Evolutionary conservation across 1,140 invertebrate species (phyloP).

Genomic region (Phthorimaea operculella): DNA sequence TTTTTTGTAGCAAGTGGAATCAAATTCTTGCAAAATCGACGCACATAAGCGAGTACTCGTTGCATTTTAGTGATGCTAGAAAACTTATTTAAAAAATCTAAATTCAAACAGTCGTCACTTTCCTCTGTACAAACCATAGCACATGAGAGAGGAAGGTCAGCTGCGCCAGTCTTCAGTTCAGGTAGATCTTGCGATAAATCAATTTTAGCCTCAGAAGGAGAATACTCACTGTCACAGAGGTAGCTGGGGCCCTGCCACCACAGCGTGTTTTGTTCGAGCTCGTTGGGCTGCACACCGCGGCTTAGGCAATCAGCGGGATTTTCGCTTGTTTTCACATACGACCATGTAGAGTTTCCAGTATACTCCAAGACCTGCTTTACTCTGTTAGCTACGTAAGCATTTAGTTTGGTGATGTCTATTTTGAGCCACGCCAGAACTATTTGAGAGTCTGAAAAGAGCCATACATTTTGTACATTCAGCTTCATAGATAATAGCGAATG

Average conservation of each 20-base stretch:
- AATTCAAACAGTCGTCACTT: not conserved
- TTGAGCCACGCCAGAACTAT: slow-evolving; percentile 13
- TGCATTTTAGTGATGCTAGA: slow-evolving; percentile 13
- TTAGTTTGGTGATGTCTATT: slow-evolving; percentile 7
- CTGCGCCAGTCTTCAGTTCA: not conserved
- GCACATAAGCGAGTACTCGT: slow-evolving; percentile 10
- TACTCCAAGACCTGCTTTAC: slow-evolving; percentile 10
- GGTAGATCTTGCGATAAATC: slow-evolving; percentile 1
- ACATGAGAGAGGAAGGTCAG: not conserved
- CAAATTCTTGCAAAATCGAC: slow-evolving; percentile 5
- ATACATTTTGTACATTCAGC: slow-evolving; percentile 1
- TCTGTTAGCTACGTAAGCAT: slow-evolving; percentile 17
- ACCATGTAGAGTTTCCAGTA: slow-evolving; percentile 10
- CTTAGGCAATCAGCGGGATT: slow-evolving; percentile 20
- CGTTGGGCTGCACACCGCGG: slow-evolving; percentile 9
- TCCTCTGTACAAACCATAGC: not conserved
- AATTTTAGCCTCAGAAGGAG: not conserved
- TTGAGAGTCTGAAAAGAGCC: slow-evolving; percentile 14
- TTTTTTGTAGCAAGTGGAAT: not conserved
- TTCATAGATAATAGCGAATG: not conserved
- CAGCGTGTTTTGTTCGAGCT: slow-evolving; percentile 7
- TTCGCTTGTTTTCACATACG: slow-evolving; percentile 6
- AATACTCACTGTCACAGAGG: slow-evolving; percentile 5
- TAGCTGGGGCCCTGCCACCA: slow-evolving; percentile 12
- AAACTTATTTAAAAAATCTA: slow-evolving; percentile 8